Percentiles rank a stretch among this genome's conserved stretches.
phyloP scores from a whole-genome alignment of 2,797 vertebrate species.

The Channallabes apus region DNA sequence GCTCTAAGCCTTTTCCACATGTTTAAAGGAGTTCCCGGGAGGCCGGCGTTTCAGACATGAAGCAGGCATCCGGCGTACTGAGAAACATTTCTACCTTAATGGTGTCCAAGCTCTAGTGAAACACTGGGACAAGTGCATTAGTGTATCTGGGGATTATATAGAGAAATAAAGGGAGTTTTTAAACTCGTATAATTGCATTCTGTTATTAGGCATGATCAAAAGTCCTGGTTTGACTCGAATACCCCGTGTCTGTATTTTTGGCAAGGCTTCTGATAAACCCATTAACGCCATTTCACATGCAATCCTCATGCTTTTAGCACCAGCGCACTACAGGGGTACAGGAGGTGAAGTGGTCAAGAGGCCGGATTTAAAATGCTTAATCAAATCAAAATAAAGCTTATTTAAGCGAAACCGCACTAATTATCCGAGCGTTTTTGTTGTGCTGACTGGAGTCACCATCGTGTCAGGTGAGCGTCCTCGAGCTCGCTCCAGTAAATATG shows the following conservation, averaged over 20 bases:
- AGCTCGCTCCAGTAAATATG: background rate
- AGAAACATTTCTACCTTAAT: too few species aligned
- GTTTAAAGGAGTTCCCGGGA: too few species aligned
- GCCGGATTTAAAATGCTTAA: constrained; percentile 43
- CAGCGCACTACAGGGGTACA: constrained; percentile 10
- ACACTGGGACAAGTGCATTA: too few species aligned
- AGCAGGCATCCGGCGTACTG: too few species aligned
- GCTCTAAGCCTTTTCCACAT: too few species aligned
- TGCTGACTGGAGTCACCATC: constrained; percentile 36
- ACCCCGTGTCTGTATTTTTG: background rate
- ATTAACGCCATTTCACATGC: background rate
- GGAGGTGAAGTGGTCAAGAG: constrained; percentile 24
- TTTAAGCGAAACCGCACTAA: constrained; percentile 44
- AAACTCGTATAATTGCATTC: too few species aligned
- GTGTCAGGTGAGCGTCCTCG: constrained; percentile 14
- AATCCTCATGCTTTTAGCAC: constrained; percentile 46
- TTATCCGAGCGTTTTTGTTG: constrained; percentile 51
- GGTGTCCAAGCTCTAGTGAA: too few species aligned
- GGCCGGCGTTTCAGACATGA: too few species aligned
- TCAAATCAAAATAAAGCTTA: constrained; percentile 47
- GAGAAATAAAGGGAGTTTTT: too few species aligned
- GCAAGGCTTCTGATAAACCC: background rate
- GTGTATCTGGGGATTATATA: too few species aligned
- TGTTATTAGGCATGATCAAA: too few species aligned
- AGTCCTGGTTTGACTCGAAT: too few species aligned